Percentiles rank a stretch among this genome's conserved stretches.
These are phyloP conservation scores for Charina bottae DNA, from an alignment of 2,113 vertebrate species.

Conservation along the genomic window DNA sequence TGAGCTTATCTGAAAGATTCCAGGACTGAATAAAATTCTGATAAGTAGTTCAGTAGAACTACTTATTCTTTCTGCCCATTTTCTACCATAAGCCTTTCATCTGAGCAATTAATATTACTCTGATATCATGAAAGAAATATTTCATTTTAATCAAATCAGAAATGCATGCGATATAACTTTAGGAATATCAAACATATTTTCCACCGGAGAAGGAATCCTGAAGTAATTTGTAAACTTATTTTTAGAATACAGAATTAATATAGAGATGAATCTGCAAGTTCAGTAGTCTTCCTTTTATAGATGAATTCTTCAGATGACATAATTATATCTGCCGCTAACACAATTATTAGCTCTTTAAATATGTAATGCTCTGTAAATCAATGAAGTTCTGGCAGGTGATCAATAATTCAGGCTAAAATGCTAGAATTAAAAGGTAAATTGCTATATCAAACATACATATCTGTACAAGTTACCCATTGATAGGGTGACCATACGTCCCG, in stretches of 20 bases:
- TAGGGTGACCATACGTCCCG: no score
- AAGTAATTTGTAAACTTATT: not conserved
- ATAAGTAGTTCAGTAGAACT: not conserved
- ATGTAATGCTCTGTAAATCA: not conserved
- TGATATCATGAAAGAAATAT: not conserved
- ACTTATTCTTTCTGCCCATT: not conserved
- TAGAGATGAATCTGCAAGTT: not conserved
- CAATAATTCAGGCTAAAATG: conserved; percentile 17
- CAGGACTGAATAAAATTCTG: not conserved
- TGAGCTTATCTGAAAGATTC: not conserved
- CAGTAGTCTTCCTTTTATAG: conserved; percentile 11
- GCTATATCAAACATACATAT: not conserved
- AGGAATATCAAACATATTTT: not conserved
- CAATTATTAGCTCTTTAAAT: conserved; percentile 22
- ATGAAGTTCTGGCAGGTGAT: conserved; percentile 11
- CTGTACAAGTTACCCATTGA: conserved; percentile 1
- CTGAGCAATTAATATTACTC: not conserved
- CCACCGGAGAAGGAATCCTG: not conserved
- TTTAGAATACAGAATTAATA: not conserved
- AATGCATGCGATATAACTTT: not conserved
- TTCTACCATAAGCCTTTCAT: not conserved
- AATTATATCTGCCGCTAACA: not conserved
- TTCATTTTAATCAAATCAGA: not conserved
- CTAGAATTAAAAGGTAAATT: not conserved
- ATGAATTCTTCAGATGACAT: conserved; percentile 2